These are phyloP conservation scores for Cacoxenus indagator DNA, from an alignment of 2,888 invertebrate species.

Conservation along the genomic window DNA sequence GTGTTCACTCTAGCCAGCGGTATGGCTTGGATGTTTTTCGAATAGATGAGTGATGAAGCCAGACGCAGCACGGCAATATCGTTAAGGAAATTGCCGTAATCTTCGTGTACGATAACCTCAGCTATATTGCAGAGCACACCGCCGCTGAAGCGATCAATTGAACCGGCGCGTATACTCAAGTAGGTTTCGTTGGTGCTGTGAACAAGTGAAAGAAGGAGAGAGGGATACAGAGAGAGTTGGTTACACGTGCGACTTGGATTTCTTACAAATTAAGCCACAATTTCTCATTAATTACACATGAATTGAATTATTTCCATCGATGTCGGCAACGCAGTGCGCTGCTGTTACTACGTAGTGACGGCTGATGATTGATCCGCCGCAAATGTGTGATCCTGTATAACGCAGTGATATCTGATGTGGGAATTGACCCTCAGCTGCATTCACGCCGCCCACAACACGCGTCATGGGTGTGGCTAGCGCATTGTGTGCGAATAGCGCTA, in stretches of 20 bases:
- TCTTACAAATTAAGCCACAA: background rate
- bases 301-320: conserved; percentile 32
- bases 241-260: background rate
- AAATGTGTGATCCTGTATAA: conserved; percentile 42
- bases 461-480: conserved; percentile 40
- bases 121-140: conserved; percentile 53
- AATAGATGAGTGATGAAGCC: conserved; percentile 42
- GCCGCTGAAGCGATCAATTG: conserved; percentile 52
- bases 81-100: conserved; percentile 49
- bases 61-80: conserved; percentile 55
- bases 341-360: conserved; percentile 48
- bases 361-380: conserved; percentile 56
- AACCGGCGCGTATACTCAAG: conserved; percentile 59
- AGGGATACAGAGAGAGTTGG: background rate
- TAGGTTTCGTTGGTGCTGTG: conserved; percentile 37
- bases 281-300: conserved; percentile 31
- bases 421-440: conserved; percentile 60
- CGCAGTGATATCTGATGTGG: conserved; percentile 66
- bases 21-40: conserved; percentile 46
- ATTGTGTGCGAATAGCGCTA: background rate
- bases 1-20: conserved; percentile 44
- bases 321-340: conserved; percentile 50
- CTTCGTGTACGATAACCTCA: conserved; percentile 50
- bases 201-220: background rate
- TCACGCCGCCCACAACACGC: conserved; percentile 61